Evolutionary conservation across 2,113 vertebrate genomes (phyloP), one percentile per base, ranked within the genome.

Genomic region (Isurus oxyrinchus): DNA sequence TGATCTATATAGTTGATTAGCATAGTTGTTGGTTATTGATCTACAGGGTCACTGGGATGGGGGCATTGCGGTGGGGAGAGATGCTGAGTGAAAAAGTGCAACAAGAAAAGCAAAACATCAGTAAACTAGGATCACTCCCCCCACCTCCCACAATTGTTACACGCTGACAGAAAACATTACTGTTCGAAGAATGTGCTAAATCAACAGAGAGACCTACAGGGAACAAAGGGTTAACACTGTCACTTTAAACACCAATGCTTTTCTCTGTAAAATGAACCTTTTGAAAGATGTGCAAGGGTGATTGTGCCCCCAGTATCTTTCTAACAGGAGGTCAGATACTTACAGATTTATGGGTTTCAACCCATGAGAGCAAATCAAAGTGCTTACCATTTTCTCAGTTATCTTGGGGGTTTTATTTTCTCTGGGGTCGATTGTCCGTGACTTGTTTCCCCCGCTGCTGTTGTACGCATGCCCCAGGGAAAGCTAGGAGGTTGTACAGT

Each of bases 401-500:
- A 97, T 96, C 97, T 96, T 97, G 97, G 97, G 96, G 96, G 97
- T 97, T 97, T 97, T 97, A 97, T 97, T 96, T 97, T 96, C 97
- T 90, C 97, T 97, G 79, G 96, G 97, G 96, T 96, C 96, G 97
- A 97, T 66, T 35, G 81, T 96, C 96, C 67, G 31, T 81, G 67
- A 90, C 96, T 94, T 23, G 57, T 57, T 91, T 79, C 44, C 96
- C 25, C 31, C 0, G 76, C 72, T 84, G 94, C 97, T 96, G 67
- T 96, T 76, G 10, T 96, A 72, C 97, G 98, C 98, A 97, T 98
- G 98, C 98, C 99, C 98, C 99, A 99, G 98, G 99, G 98, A 99
- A 99, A 99, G 99, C 99, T 99, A 99, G 99, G 99, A 99, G 99
- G 99, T 98, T 99, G 99, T 99, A 99, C 98, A 99, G 99, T 99